Evolutionary conservation across 2,797 vertebrate genomes (phyloP).

Genomic region (Melanotaenia pygmaea): DNA sequence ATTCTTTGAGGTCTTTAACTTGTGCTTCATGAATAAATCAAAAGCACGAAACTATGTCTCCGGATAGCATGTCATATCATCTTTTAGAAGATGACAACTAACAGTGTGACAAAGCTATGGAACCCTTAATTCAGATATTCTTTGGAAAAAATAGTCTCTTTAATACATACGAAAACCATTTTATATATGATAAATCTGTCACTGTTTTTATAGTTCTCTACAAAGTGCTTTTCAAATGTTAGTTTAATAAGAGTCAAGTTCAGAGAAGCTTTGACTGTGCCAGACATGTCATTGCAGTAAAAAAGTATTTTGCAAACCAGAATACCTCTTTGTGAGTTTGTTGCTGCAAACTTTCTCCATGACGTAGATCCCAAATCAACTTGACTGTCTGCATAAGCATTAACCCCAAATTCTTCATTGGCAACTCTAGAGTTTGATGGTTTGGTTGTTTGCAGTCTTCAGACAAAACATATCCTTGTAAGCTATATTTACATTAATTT

Average conservation of each 20-base stretch:
- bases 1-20: slow-evolving; percentile 78
- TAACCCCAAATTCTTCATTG: not conserved
- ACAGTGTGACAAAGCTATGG: slow-evolving; percentile 55
- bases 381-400: not conserved
- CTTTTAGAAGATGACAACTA: slow-evolving; percentile 69
- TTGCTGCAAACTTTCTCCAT: slow-evolving; percentile 14
- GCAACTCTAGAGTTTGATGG: slow-evolving; percentile 8
- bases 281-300: slow-evolving; percentile 26
- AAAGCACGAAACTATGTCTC: slow-evolving; percentile 64
- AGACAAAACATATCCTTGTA: slow-evolving; percentile 5
- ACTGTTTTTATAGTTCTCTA: slow-evolving; percentile 18
- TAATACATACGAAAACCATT: slow-evolving; percentile 19
- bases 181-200: slow-evolving; percentile 38
- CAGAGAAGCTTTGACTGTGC: slow-evolving; percentile 36
- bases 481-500: slow-evolving; percentile 3
- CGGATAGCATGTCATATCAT: slow-evolving; percentile 71
- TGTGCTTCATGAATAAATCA: slow-evolving; percentile 79
- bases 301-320: slow-evolving; percentile 8
- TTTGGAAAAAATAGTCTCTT: slow-evolving; percentile 34
- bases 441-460: slow-evolving; percentile 25
- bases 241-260: slow-evolving; percentile 30
- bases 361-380: not conserved
- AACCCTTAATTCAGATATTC: slow-evolving; percentile 46
- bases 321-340: slow-evolving; percentile 16
- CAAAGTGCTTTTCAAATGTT: slow-evolving; percentile 43